These are phyloP conservation scores for Dinocampus coccinellae DNA, from an alignment of 2,888 invertebrate genomes.

Conservation along the genomic window DNA sequence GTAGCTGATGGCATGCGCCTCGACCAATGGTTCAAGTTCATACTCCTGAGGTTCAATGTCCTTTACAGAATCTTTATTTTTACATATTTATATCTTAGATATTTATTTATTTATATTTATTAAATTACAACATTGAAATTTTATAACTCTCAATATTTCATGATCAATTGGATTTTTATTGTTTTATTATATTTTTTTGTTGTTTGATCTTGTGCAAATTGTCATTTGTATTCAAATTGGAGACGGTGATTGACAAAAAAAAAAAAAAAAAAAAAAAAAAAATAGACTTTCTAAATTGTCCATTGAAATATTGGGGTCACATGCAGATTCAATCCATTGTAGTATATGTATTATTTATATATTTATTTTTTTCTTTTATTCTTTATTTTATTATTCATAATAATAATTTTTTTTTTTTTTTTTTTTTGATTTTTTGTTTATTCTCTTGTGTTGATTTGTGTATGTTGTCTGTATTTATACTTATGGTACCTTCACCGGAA, in stretches of 20 bases:
- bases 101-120: neutral
- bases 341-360: neutral
- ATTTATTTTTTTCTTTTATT: neutral
- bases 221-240: conserved; percentile 30
- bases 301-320: conserved; percentile 38
- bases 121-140: neutral
- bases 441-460: neutral
- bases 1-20: conserved; percentile 48
- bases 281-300: conserved; percentile 42
- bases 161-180: neutral
- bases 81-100: neutral
- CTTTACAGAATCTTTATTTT: conserved; percentile 17
- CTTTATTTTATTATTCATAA: no score
- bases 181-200: neutral
- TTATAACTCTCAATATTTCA: neutral
- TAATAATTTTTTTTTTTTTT: no score
- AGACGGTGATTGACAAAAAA: conserved; percentile 17
- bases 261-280: no score
- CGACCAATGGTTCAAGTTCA: conserved; percentile 49
- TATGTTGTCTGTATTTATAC: neutral
- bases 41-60: conserved; percentile 43
- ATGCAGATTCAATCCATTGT: conserved; percentile 31
- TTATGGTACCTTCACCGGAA: neutral
- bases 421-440: neutral
- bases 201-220: no score